Base-by-base conservation (phyloP, 2,888 invertebrate species). In the Cacoxenus indagator region DNA sequence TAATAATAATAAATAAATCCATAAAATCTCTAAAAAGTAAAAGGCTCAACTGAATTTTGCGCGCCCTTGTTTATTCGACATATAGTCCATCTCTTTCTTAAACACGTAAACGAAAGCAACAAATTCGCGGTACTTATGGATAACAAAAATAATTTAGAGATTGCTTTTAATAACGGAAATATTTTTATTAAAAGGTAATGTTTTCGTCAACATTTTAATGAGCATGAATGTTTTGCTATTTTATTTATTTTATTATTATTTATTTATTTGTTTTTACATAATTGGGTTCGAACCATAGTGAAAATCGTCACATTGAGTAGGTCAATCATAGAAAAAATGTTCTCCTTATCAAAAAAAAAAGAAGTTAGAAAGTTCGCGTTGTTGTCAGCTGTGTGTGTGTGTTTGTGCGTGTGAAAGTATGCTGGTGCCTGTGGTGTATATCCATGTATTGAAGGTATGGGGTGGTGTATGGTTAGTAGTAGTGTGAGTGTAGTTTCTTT, bases 91-190 rank as follows among this genome's bases (percentile, higher is more conserved):
- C 51, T 51, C 54, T 59, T 37, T 64, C 51, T 14, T 65, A 61
- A 24, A 29, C 69, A 48, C 65, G 64, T 65, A 59, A 66, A 66
- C 65, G 66, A 55, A 61, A 68, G 67, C 72, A 64, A 72, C 68
- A 70, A 74, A 75, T 84, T 81, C 77, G 80, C 76, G 79, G 77
- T 84, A 87, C 87, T 84, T 88, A 87, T 87, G 87, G 87, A 87
- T 85, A 87, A 87, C 78, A 83, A 85, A 87, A 87, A 83, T 78
- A 86, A 86, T 81, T 82, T 87, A 78, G 88, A 87, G 84, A 87
- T 87, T 83, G 87, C 87, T 77, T 85, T 87, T 85, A 87, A 87
- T 85, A 87, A 87, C 85, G 87, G 86, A 78, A 86, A 84, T 87
- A 86, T 87, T 80, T 87, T 87, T 86, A 85, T 84, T 77, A 87